A percentile compares a stretch with the other conserved stretches of the same genome.
phyloP scores from a whole-genome alignment of 2,797 vertebrate genomes.

The Phalloptychus januarius region DNA sequence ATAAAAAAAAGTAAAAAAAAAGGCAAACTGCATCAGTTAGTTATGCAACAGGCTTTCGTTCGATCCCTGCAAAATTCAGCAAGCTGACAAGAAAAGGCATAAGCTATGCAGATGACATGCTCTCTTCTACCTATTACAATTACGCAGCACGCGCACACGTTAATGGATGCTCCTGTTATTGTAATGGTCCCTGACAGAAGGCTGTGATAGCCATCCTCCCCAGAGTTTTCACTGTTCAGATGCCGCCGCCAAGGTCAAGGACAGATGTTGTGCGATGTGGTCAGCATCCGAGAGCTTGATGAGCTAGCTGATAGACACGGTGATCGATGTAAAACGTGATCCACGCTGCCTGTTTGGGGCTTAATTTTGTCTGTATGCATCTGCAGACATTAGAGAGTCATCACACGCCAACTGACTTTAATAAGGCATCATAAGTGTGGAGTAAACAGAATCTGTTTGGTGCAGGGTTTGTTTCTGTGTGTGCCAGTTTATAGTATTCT shows the following conservation, averaged over 20 bases:
- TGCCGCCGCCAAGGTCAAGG: slow-evolving; percentile 57
- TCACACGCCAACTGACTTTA: slow-evolving; percentile 25
- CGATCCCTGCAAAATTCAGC: not conserved
- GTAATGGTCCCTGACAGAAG: slow-evolving; percentile 33
- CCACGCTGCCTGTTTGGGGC: slow-evolving; percentile 5
- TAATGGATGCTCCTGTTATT: slow-evolving; percentile 21
- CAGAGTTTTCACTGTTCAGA: slow-evolving; percentile 5
- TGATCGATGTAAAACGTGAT: slow-evolving; percentile 39
- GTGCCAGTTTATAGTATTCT: not conserved
- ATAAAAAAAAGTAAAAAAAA: not conserved
- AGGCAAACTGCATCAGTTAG: slow-evolving; percentile 1
- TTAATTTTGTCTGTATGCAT: slow-evolving; percentile 13
- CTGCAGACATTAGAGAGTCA: not conserved
- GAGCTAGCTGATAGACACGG: not conserved
- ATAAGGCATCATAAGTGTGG: slow-evolving; percentile 49
- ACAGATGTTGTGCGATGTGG: slow-evolving; percentile 43
- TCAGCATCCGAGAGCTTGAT: slow-evolving; percentile 36
- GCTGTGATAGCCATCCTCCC: slow-evolving; percentile 25
- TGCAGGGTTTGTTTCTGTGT: too few species aligned
- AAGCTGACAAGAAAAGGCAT: slow-evolving; percentile 7
- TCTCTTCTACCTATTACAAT: slow-evolving; percentile 14
- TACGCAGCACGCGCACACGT: slow-evolving; percentile 20
- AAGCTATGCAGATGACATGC: slow-evolving; percentile 12
- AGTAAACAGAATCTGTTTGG: slow-evolving; percentile 17
- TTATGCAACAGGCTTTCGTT: not conserved